Evolutionary conservation across 92 coral and sea anemone genomes (phyloP).

Genomic region (Heliopora coerulea): DNA sequence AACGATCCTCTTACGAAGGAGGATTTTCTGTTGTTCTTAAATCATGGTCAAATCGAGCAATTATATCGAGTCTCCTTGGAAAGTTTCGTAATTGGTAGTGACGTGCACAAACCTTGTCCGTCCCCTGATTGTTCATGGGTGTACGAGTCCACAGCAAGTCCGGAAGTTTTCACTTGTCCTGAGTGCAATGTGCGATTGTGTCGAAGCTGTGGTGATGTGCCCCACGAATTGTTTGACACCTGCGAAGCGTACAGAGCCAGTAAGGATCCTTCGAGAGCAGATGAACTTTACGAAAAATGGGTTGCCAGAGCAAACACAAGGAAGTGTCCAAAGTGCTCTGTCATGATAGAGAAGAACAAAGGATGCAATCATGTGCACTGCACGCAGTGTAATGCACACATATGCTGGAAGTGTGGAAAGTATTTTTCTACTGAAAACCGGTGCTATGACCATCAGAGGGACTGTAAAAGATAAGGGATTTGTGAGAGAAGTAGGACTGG

Average conservation of each 20-base stretch:
- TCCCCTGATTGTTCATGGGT: too few species aligned
- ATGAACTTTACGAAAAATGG: slow-evolving; percentile 12
- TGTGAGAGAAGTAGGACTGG: too few species aligned
- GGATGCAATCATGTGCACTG: slow-evolving; percentile 84
- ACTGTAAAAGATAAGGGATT: too few species aligned
- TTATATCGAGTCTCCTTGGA: slow-evolving; percentile 33
- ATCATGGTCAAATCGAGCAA: slow-evolving; percentile 44
- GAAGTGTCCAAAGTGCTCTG: slow-evolving; percentile 70
- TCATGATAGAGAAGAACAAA: slow-evolving; percentile 64
- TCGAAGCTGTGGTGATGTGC: slow-evolving; percentile 69
- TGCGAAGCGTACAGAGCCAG: slow-evolving; percentile 69
- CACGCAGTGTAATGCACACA: slow-evolving; percentile 57
- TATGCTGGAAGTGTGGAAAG: slow-evolving; percentile 78
- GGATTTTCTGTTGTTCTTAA: slow-evolving; percentile 54
- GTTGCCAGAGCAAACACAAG: slow-evolving; percentile 48
- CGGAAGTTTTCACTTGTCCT: slow-evolving; percentile 63
- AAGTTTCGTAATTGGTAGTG: slow-evolving; percentile 29
- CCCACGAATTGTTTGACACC: slow-evolving; percentile 67
- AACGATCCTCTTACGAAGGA: slow-evolving; percentile 49
- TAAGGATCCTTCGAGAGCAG: slow-evolving; percentile 9
- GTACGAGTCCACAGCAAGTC: slow-evolving; percentile 64
- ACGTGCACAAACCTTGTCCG: slow-evolving; percentile 50
- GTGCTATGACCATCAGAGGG: slow-evolving; percentile 62
- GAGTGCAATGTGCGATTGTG: slow-evolving; percentile 65
- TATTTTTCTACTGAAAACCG: slow-evolving; percentile 45